A percentile compares a stretch with the other conserved stretches of the same genome.
Evolutionary conservation across 2,113 vertebrate genomes (phyloP).

Genomic region (Gallinago jamesoni): DNA sequence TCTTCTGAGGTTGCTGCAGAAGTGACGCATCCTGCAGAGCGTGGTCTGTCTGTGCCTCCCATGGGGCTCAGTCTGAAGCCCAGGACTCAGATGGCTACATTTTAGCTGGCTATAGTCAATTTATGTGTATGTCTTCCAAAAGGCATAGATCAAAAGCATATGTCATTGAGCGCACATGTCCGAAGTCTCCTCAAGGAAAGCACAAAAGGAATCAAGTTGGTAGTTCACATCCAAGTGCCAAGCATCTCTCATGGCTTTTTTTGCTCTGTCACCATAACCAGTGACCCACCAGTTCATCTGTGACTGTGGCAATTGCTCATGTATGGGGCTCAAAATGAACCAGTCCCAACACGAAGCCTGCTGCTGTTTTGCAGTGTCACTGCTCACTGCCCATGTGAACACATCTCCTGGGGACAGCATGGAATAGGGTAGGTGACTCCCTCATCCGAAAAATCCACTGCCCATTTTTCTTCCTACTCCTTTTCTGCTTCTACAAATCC

Average conservation of each 20-base stretch:
- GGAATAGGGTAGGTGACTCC: neutral
- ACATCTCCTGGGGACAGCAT: neutral
- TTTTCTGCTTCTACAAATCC: neutral
- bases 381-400: too few relatives aligned
- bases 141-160: neutral
- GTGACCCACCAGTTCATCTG: neutral
- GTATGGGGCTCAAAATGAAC: neutral
- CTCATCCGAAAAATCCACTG: neutral
- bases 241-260: neutral
- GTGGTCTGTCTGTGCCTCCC: neutral
- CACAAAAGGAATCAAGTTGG: neutral
- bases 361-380: neutral
- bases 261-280: neutral
- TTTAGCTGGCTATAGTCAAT: neutral
- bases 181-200: neutral
- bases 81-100: neutral
- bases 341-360: neutral
- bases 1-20: neutral
- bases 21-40: neutral
- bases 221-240: neutral
- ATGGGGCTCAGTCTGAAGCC: neutral
- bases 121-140: neutral
- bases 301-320: neutral
- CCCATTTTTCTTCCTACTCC: neutral
- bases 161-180: neutral